Percentiles rank a stretch among this genome's conserved stretches.
phyloP scores from a whole-genome alignment of 2,888 invertebrate species.

The Resseliella maxima region DNA sequence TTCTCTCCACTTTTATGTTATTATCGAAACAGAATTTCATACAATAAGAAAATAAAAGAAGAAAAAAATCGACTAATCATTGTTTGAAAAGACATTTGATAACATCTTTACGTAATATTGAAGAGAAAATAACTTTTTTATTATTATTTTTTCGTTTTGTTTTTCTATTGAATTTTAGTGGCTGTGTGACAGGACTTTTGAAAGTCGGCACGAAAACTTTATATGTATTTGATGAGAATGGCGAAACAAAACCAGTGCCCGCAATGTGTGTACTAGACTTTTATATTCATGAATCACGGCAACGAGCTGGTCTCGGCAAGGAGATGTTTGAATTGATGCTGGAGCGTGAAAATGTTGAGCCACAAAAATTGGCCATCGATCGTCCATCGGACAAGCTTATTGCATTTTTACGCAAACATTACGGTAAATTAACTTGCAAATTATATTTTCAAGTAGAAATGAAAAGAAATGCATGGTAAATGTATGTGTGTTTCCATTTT shows the following conservation, averaged over 20 bases:
- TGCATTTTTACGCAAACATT: constrained; percentile 87
- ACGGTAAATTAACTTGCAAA: no score
- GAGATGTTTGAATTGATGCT: constrained; percentile 87
- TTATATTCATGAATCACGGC: constrained; percentile 85
- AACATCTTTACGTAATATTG: not conserved
- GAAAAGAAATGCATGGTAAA: not conserved
- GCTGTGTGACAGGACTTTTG: constrained; percentile 83
- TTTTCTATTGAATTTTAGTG: constrained; percentile 72
- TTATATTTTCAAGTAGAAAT: not conserved
- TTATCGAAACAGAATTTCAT: no score
- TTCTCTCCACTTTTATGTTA: no score
- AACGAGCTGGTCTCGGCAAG: constrained; percentile 87
- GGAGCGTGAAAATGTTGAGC: constrained; percentile 76
- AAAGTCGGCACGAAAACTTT: constrained; percentile 92
- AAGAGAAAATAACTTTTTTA: not conserved
- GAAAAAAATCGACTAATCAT: not conserved
- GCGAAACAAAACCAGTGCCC: constrained; percentile 79
- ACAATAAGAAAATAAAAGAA: not conserved
- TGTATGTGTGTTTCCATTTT: not conserved
- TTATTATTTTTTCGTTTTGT: constrained; percentile 37
- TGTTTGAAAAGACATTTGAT: not conserved
- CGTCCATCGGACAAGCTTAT: constrained; percentile 91
- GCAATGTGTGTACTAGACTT: constrained; percentile 94
- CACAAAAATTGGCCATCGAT: constrained; percentile 88
- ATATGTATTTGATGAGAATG: constrained; percentile 82